phyloP scores from a whole-genome alignment of 2,888 invertebrate species.

The Onthophagus sagittarius region DNA sequence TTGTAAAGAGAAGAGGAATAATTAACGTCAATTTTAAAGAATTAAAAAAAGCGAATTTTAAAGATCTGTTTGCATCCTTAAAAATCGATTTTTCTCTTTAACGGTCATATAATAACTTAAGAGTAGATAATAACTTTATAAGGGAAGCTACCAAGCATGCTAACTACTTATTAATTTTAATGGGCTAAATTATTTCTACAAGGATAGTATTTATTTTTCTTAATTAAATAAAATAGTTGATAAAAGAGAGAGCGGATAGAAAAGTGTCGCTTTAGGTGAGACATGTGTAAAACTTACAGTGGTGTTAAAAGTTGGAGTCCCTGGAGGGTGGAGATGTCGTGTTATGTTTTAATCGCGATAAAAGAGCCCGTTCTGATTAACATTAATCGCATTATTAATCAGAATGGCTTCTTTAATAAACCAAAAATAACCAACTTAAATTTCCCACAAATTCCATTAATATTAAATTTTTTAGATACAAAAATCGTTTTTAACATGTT shows the following conservation, averaged over 20 bases:
- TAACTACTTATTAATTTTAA: background rate
- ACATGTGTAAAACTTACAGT: background rate
- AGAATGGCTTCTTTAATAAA: background rate
- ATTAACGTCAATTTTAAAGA: background rate
- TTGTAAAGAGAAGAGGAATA: background rate
- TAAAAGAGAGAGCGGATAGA: background rate
- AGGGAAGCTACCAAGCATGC: constrained; percentile 20
- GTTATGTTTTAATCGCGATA: background rate
- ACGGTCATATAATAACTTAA: background rate
- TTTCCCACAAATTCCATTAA: too few relatives aligned
- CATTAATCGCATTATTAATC: background rate
- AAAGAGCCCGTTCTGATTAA: background rate
- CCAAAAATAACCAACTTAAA: too few relatives aligned
- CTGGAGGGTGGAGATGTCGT: background rate
- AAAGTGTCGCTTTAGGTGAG: background rate
- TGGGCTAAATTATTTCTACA: background rate
- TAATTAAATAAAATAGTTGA: background rate
- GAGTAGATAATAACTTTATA: constrained; percentile 6
- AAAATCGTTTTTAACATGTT: background rate
- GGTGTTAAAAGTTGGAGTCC: background rate
- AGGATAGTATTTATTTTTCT: background rate
- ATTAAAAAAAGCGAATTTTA: background rate
- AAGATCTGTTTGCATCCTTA: background rate
- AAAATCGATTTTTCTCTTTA: background rate
- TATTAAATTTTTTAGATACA: background rate